phyloP scores from a whole-genome alignment of 2,888 invertebrate genomes.

The Amphipoea oculea region DNA sequence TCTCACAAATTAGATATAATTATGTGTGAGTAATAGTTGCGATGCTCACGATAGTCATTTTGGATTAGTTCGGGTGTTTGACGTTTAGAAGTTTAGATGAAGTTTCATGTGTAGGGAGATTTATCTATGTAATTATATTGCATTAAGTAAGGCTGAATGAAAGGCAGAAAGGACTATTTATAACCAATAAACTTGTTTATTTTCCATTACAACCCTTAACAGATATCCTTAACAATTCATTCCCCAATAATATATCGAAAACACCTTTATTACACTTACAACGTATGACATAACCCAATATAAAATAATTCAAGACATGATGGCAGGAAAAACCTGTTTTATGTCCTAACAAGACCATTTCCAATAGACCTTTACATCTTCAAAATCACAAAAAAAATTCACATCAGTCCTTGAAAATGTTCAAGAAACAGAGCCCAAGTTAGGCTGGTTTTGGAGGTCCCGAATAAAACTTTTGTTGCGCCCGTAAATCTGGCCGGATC shows the following conservation, averaged over 20 bases:
- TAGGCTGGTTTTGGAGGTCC: constrained; percentile 44
- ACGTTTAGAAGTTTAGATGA: constrained; percentile 12
- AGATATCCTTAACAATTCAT: constrained; percentile 6
- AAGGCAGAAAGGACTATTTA: background rate
- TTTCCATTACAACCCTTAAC: constrained; percentile 9
- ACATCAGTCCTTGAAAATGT: constrained; percentile 2
- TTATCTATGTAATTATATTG: too few species aligned
- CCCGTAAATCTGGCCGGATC: constrained; percentile 67
- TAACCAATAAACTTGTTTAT: constrained; percentile 4
- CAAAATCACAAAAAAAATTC: constrained; percentile 44
- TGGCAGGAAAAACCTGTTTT: constrained; percentile 34
- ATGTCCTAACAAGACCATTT: constrained; percentile 56
- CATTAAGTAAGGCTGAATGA: too few species aligned
- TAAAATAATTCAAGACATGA: constrained; percentile 38
- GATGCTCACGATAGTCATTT: background rate
- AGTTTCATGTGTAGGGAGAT: background rate
- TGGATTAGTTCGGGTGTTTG: too few species aligned
- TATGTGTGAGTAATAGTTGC: constrained; percentile 25
- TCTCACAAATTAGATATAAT: constrained; percentile 33
- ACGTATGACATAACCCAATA: background rate
- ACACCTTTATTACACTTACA: constrained; percentile 22
- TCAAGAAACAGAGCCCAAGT: constrained; percentile 33
- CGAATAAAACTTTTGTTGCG: constrained; percentile 68
- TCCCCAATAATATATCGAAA: constrained; percentile 5
- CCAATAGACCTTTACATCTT: constrained; percentile 29